phyloP scores from a whole-genome alignment of 2,113 vertebrate genomes.

The Eolophus roseicapilla region DNA sequence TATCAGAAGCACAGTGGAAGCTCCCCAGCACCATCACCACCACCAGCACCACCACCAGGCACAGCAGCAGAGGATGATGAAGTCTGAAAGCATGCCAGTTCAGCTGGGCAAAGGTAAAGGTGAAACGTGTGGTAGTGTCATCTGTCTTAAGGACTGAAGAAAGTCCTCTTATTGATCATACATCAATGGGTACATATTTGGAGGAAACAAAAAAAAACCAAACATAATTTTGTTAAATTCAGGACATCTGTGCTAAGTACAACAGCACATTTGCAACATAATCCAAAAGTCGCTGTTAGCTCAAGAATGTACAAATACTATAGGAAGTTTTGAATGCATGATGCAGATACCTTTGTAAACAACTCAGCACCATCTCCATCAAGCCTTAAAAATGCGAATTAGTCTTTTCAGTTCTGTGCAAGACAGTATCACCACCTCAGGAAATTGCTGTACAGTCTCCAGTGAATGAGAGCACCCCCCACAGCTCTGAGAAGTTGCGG shows the following conservation, averaged over 20 bases:
- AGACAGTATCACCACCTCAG: background rate
- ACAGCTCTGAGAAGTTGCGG: background rate
- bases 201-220: background rate
- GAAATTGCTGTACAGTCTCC: background rate
- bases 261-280: background rate
- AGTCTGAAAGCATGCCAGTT: constrained; percentile 97
- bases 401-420: background rate
- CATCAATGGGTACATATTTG: background rate
- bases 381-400: background rate
- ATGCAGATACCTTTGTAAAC: background rate
- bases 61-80: constrained; percentile 86
- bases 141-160: background rate
- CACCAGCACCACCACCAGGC: constrained; percentile 40
- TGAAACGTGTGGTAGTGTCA: rapidly evolving
- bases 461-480: background rate
- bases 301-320: background rate
- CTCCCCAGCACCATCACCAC: constrained; percentile 57
- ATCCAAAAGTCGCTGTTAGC: background rate
- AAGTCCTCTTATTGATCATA: background rate
- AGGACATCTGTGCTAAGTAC: background rate
- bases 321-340: background rate
- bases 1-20: constrained; percentile 33
- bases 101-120: constrained; percentile 91
- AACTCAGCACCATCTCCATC: background rate
- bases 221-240: background rate